Conservation (phyloP, 2,797 vertebrate genomes). For the Ibycter americanus region DNA sequence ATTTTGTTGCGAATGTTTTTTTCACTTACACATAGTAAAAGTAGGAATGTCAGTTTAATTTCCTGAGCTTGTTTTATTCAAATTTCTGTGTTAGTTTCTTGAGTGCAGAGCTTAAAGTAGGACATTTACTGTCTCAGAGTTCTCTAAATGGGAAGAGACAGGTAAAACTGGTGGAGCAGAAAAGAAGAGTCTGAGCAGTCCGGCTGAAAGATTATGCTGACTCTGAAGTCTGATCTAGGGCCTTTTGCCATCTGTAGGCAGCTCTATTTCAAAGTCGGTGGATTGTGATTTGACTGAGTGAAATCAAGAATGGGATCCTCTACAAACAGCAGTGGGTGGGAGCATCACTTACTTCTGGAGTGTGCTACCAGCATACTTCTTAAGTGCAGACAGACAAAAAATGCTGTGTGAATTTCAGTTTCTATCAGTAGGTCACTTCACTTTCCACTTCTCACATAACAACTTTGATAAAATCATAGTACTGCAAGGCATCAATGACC, state of each 20-base stretch:
- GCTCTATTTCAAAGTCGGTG: neutral
- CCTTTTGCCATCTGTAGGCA: neutral
- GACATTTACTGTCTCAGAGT: neutral
- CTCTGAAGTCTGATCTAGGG: neutral
- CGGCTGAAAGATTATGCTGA: neutral
- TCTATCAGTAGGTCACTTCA: neutral
- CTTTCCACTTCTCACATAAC: neutral
- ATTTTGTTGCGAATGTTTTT: neutral
- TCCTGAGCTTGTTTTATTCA: neutral
- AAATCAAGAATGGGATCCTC: neutral
- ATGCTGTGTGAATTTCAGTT: neutral
- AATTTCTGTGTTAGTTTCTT: neutral
- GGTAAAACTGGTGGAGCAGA: neutral
- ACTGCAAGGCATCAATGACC: neutral
- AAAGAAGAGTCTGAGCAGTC: neutral
- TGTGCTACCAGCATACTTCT: fast-evolving
- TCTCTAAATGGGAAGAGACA: neutral
- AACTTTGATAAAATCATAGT: neutral
- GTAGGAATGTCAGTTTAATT: neutral
- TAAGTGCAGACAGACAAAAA: neutral
- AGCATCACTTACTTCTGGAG: neutral
- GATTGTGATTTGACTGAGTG: neutral
- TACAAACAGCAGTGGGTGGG: neutral
- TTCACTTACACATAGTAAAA: neutral
- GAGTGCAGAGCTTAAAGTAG: neutral